Conservation (phyloP, 2,888 invertebrate species). For the Drosophila aldrichi region DNA sequence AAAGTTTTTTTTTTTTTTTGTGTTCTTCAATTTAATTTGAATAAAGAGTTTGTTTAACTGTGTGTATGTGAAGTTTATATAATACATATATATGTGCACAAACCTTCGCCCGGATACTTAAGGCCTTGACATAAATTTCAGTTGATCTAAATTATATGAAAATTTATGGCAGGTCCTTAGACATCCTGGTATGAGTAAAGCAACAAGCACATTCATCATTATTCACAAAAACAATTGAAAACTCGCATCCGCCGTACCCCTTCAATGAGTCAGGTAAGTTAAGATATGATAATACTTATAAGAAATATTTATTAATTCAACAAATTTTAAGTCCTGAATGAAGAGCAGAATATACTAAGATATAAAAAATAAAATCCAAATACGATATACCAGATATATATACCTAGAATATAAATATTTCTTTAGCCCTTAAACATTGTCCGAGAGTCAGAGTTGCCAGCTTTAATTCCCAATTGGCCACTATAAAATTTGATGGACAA, state of each 20-base stretch:
- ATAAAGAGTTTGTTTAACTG: not conserved
- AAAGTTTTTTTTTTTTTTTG: not conserved
- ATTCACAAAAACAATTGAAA: too few relatives aligned
- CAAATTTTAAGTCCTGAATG: too few relatives aligned
- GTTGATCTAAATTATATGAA: not conserved
- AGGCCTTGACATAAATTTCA: slow-evolving; percentile 14
- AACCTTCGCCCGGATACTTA: not conserved
- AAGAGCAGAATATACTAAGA: too few relatives aligned
- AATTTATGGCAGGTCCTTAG: slow-evolving; percentile 7
- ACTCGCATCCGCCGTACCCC: too few relatives aligned
- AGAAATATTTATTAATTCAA: too few relatives aligned
- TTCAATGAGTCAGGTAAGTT: too few relatives aligned
- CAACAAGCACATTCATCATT: not conserved
- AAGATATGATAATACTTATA: too few relatives aligned
- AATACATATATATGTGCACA: too few relatives aligned
- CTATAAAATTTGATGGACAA: not conserved
- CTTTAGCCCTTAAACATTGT: not conserved
- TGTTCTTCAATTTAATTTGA: not conserved
- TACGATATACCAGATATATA: too few relatives aligned
- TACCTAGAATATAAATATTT: too few relatives aligned
- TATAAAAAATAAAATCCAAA: too few relatives aligned
- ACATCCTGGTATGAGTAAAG: not conserved
- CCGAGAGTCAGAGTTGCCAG: not conserved
- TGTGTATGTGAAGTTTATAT: not conserved
- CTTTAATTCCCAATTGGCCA: not conserved